Percentiles rank a stretch among this genome's conserved stretches.
phyloP scores from a whole-genome alignment of 2,797 vertebrate species.

The Falco peregrinus region DNA sequence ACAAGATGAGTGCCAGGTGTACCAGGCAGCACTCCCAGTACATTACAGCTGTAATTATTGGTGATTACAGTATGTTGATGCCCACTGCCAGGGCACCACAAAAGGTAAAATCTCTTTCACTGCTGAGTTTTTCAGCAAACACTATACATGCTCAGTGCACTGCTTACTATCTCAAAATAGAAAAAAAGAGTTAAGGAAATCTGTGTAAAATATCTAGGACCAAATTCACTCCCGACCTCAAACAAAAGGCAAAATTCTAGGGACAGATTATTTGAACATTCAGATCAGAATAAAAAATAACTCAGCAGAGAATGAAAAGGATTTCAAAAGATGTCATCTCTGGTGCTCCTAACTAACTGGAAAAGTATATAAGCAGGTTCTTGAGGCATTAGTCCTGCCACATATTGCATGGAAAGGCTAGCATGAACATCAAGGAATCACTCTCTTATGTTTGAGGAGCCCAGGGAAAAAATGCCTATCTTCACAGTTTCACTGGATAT shows the following conservation, averaged over 20 bases:
- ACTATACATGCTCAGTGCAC: background rate
- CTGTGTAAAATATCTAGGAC: background rate
- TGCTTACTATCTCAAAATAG: background rate
- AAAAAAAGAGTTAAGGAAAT: background rate
- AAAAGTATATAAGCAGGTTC: background rate
- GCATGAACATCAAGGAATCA: background rate
- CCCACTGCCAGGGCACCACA: background rate
- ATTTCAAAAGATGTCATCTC: background rate
- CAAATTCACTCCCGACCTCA: background rate
- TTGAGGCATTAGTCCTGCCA: background rate
- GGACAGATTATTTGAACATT: background rate
- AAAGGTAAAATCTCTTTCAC: background rate
- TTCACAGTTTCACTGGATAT: background rate
- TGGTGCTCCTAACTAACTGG: background rate
- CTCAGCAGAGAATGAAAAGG: background rate
- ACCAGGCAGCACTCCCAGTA: background rate
- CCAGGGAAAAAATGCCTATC: background rate
- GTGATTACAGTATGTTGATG: background rate
- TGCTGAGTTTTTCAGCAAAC: background rate
- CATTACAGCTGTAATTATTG: background rate
- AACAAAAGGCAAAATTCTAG: background rate
- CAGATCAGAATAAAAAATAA: background rate
- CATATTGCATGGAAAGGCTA: background rate
- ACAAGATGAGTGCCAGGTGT: background rate
- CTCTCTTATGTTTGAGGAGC: background rate